Percentiles rank a stretch among this genome's conserved stretches.
phyloP scores from a whole-genome alignment of 2,888 invertebrate species.

The Pelosia muscerda region DNA sequence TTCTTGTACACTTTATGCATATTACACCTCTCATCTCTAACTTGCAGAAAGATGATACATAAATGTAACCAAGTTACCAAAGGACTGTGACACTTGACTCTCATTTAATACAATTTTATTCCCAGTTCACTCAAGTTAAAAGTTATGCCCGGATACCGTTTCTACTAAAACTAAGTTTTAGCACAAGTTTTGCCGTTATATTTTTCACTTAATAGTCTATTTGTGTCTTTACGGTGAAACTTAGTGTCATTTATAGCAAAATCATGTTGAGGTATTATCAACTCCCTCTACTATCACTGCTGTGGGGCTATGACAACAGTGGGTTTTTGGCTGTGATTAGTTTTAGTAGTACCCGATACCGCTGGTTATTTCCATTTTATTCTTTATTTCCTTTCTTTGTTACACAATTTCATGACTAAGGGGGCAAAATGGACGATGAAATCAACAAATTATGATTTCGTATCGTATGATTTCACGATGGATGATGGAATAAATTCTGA shows the following conservation, averaged over 20 bases:
- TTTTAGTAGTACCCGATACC: no score
- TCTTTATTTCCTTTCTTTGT: no score
- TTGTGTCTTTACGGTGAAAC: neutral
- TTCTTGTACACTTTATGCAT: no score
- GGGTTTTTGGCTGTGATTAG: no score
- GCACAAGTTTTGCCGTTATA: neutral
- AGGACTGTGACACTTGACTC: neutral
- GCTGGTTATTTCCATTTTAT: no score
- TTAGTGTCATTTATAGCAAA: neutral
- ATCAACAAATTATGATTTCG: no score
- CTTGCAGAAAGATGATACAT: neutral
- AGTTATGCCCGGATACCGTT: neutral
- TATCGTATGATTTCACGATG: no score
- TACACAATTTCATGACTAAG: no score
- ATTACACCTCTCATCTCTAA: neutral
- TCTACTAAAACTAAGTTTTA: neutral
- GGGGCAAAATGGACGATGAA: no score
- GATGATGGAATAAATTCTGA: no score
- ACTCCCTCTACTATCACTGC: no score
- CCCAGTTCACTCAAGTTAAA: neutral
- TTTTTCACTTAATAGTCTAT: conserved; percentile 2
- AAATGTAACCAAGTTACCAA: neutral
- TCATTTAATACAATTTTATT: conserved; percentile 4
- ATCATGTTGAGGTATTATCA: neutral
- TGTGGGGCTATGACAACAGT: no score